Base-by-base conservation (phyloP, 1,140 invertebrate genomes). In the Oncopeltus fasciatus region DNA sequence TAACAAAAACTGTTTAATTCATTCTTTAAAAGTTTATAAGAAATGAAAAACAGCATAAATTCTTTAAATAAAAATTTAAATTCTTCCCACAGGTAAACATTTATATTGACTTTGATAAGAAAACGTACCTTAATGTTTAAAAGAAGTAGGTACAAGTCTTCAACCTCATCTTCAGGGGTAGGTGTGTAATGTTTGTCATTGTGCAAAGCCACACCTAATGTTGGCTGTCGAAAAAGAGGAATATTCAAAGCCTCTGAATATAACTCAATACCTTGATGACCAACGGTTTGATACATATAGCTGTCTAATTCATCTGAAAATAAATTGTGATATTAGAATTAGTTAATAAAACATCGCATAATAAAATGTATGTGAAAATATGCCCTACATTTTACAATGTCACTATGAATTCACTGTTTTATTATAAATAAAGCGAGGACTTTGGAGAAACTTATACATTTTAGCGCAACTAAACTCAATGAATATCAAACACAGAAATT, bases 201-300 rank as follows among this genome's bases (percentile, higher is more conserved):
- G 76, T 85, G 76, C 73, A 83, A 73, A 28, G 92, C 86, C 66
- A 80, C 81, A 28, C 95, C 95, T 70, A 82, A 79, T 46, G 96
- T 98, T 33, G 71, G 65, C 68, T 88, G 83, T 67, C 90, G 79
- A 73, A 88, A 98, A 5, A 99, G 74, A 14, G 95, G 95, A 63
- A 99, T 75, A 1, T 83, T 88, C 83, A 98, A 89, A 1, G 95
- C 95, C 74, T 95, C 86, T 43, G 92, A 90, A 74, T 95, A 92
- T 63, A 90, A 79, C 60, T 88, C 84, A 66, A 99, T 86, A 29
- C 88, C 92, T 79, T 96, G 87, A 75, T 95, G 90, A 11, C 96
- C 97, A 59, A 99, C 95, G 58, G 92, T 96, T 78, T 99, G 96
- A 73, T 97, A 99, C 96, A 99, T 99, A 71, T 93, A 98, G 71